phyloP scores from a whole-genome alignment of 2,113 vertebrate genomes.

The Antidorcas marsupialis region DNA sequence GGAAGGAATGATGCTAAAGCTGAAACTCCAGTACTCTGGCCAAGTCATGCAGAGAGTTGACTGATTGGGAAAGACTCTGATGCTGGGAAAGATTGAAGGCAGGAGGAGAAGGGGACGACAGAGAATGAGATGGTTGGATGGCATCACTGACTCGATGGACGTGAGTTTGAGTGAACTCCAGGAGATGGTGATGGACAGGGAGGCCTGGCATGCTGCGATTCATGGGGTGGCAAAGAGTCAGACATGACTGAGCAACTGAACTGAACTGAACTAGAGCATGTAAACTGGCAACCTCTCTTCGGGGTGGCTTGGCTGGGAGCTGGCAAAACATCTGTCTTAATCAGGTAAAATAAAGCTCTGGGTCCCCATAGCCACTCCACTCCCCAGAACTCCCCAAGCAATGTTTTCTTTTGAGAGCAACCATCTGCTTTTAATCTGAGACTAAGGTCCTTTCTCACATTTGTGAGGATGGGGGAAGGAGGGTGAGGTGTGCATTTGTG shows the following conservation, averaged over 20 bases:
- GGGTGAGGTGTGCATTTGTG: not conserved
- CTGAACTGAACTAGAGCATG: not conserved
- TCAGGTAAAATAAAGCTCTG: not conserved
- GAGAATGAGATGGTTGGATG: no score
- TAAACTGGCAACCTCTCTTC: not conserved
- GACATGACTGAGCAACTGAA: no score
- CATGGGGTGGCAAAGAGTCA: rapidly evolving
- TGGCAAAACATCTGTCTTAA: not conserved
- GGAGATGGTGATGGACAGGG: no score
- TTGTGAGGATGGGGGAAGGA: not conserved
- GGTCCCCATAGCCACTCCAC: not conserved
- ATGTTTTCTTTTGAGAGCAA: not conserved
- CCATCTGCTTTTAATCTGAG: not conserved
- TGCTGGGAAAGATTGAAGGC: no score
- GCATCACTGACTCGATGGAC: no score
- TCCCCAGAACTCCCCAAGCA: not conserved
- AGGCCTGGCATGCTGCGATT: no score
- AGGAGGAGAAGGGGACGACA: no score
- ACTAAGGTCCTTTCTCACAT: not conserved
- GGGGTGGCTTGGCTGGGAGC: not conserved
- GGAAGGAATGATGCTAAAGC: no score
- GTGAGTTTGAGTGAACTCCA: no score
- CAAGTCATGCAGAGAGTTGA: no score
- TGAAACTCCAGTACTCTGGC: no score
- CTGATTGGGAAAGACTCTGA: no score